phyloP scores from a whole-genome alignment of 2,113 vertebrate genomes.

The Dolichotis patagonum region DNA sequence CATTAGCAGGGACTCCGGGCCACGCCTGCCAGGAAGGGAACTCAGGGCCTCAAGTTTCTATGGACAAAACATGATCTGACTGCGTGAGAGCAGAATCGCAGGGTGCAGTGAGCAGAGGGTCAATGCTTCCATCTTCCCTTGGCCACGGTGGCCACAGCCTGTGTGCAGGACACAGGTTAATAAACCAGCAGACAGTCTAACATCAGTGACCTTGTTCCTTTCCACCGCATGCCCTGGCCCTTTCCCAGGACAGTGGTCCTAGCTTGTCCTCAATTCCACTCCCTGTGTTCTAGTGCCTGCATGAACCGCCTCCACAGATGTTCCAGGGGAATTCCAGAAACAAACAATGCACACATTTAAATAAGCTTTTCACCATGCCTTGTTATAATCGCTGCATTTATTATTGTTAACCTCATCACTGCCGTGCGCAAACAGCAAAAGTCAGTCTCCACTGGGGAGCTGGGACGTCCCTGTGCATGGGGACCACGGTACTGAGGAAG shows the following conservation, averaged over 20 bases:
- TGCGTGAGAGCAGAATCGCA: too few relatives aligned
- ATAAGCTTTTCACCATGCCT: neutral
- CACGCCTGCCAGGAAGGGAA: neutral
- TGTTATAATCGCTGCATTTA: neutral
- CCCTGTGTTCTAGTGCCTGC: neutral
- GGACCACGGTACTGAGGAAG: neutral
- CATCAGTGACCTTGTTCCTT: neutral
- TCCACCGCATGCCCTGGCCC: neutral
- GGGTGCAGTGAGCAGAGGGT: neutral
- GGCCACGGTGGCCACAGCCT: neutral
- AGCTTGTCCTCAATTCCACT: neutral
- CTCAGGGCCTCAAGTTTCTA: neutral
- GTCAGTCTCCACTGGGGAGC: neutral
- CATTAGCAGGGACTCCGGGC: neutral
- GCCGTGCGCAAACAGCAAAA: neutral
- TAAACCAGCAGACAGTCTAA: rapidly evolving
- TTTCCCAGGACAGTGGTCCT: neutral
- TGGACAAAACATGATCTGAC: neutral
- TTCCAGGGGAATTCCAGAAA: neutral
- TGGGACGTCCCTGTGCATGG: neutral
- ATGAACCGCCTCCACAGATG: neutral
- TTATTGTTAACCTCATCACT: neutral
- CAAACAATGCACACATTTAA: neutral
- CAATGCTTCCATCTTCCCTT: neutral
- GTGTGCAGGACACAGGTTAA: neutral